Percentiles rank a stretch among this genome's conserved stretches.
These are phyloP conservation scores for Stercorarius parasiticus DNA, from an alignment of 2,113 vertebrate species.

Conservation along the genomic window DNA sequence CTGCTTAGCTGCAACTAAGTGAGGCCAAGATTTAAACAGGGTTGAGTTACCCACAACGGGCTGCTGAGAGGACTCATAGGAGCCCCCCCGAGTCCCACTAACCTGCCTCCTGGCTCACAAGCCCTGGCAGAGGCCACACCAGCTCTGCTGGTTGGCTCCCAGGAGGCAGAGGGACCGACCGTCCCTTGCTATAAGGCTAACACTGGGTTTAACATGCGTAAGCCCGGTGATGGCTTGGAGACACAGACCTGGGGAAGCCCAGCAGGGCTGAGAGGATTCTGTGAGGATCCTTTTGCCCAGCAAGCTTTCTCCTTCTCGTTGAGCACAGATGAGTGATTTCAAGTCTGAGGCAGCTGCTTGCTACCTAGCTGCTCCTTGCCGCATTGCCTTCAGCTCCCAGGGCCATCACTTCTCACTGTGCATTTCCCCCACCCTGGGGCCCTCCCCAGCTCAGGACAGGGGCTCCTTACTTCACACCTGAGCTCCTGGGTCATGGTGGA, in stretches of 20 bases:
- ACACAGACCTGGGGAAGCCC: neutral
- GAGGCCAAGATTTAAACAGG: neutral
- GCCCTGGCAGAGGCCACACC: neutral
- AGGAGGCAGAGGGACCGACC: neutral
- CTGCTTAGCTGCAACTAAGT: neutral
- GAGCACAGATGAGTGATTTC: neutral
- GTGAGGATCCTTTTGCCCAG: neutral
- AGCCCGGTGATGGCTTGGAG: neutral
- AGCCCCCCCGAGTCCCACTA: neutral
- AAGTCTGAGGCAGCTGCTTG: neutral
- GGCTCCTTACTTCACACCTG: neutral
- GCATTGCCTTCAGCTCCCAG: neutral
- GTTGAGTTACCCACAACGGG: neutral
- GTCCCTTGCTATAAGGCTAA: neutral
- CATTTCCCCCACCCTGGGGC: neutral
- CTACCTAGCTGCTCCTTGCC: neutral
- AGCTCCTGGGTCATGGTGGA: neutral
- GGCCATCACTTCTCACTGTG: neutral
- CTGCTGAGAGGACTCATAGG: neutral
- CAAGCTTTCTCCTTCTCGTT: neutral
- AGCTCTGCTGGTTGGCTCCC: neutral
- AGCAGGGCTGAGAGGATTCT: neutral
- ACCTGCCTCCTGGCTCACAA: neutral
- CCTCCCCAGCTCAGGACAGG: neutral
- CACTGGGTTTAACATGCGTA: neutral